phyloP scores from a whole-genome alignment of 2,888 invertebrate genomes.

The Hirtodrosophila confusa region DNA sequence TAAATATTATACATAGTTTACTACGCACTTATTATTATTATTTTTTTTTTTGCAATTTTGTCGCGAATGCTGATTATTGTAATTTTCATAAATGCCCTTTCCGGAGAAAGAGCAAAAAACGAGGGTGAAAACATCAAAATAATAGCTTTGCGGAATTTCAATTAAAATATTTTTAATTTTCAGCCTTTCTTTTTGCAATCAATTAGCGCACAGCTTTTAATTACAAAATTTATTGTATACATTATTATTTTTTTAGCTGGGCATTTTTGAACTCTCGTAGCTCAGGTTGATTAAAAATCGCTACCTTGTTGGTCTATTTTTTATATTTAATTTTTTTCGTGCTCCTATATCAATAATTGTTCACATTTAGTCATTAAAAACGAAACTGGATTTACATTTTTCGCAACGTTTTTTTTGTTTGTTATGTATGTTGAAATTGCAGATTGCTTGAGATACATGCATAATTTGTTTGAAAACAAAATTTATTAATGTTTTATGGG shows the following conservation, averaged over 20 bases:
- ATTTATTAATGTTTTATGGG: conserved; percentile 51
- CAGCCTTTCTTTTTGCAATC: conserved; percentile 28
- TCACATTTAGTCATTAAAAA: conserved; percentile 41
- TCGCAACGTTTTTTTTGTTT: conserved; percentile 47
- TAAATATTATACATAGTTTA: conserved; percentile 58
- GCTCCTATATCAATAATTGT: conserved; percentile 33
- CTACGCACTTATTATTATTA: conserved; percentile 9
- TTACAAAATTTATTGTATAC: conserved; percentile 34
- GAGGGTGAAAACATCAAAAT: conserved; percentile 26
- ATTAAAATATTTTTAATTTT: conserved; percentile 49
- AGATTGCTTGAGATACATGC: conserved; percentile 56
- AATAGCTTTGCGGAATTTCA: conserved; percentile 49
- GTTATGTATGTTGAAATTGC: conserved; percentile 49
- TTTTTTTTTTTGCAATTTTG: conserved; percentile 16
- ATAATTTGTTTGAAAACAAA: conserved; percentile 26
- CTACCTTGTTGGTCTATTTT: conserved; percentile 1
- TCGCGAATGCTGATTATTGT: conserved; percentile 40
- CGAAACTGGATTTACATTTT: conserved; percentile 62
- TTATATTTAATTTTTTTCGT: conserved; percentile 13
- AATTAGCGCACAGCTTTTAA: conserved; percentile 53
- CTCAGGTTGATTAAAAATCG: conserved; percentile 36
- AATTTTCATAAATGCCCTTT: conserved; percentile 46
- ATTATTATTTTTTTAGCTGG: conserved; percentile 10
- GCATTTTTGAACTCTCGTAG: conserved; percentile 14
- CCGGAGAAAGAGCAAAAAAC: too few relatives aligned